Base-by-base conservation (phyloP, 2,797 vertebrate genomes). In the Paratrypauchen microcephalus region DNA sequence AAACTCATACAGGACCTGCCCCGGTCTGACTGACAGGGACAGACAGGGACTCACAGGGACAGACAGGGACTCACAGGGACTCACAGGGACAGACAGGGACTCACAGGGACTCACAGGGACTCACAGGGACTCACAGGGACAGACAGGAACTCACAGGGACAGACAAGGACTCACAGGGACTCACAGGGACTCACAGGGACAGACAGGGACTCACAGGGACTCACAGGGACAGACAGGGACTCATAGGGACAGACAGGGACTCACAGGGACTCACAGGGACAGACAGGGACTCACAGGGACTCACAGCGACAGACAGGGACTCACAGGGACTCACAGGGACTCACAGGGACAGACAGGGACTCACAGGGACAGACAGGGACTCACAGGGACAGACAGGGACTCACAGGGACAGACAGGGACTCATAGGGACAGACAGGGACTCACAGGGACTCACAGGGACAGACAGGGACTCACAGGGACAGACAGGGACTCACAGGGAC, bases 1-100 rank as follows among this genome's bases (percentile, higher is more conserved):
- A 91, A 91, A 88, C 85, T 82, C 69, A 59, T 84, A 89, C 82
- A 86, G 88, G 91, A 89, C 91, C 88, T 90, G 87, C 73, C 76
- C 89, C 88, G 78, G 84, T 91, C 87, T 88, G 73, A 67, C 65
- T 73, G 39, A 68, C 78, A 45, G 32, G 57, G 58, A 70, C 21
- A 0, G 5, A 9, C 26, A 68, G 76, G 39, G 41, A 9, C 8
- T 0, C 3, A 32, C 32, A 8, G 32, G 32, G 32, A 32, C 32
- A 0, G 45, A 21, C 50, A 28, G 32, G 56, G 57, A 69, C 48
- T 1, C 5, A 7, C 26, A 68, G 76, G 39, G 39, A 5, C 28
- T 3, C 1, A 28, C 28, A 28, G 28, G 28, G 28, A 28, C 28
- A 0, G 30, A 6, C 30, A 32, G 30, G 30, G 30, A 6, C 30